These are phyloP conservation scores for Chloebia gouldiae DNA, from an alignment of 2,113 vertebrate genomes.

Conservation along the genomic window DNA sequence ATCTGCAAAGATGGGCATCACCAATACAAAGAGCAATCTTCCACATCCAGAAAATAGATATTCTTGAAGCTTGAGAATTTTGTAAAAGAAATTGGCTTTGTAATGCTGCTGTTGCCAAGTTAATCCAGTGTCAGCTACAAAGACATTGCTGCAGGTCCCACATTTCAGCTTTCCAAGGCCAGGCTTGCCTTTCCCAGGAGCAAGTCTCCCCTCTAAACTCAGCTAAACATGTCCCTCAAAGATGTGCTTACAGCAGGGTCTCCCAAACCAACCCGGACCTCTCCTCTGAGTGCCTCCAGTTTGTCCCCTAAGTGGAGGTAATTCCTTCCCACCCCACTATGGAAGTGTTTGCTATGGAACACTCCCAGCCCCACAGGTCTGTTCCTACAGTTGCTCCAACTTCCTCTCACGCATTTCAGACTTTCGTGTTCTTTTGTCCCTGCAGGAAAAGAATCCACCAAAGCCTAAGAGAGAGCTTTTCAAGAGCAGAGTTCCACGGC, in stretches of 20 bases:
- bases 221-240: neutral
- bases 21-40: neutral
- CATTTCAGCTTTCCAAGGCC: neutral
- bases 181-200: neutral
- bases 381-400: neutral
- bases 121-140: neutral
- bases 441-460: neutral
- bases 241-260: too few relatives aligned
- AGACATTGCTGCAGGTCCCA: neutral
- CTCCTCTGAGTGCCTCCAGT: neutral
- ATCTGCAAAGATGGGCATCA: neutral
- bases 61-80: neutral
- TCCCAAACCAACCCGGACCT: neutral
- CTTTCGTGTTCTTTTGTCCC: neutral
- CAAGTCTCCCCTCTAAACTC: neutral
- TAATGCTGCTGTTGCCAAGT: neutral
- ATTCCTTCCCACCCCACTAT: neutral
- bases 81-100: neutral
- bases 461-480: neutral
- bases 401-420: neutral
- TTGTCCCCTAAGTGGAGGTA: neutral
- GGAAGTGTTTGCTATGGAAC: neutral
- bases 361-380: neutral
- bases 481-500: neutral
- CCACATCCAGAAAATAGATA: neutral